phyloP scores from a whole-genome alignment of 2,797 vertebrate genomes.

The Cercopithecus neglectus region DNA sequence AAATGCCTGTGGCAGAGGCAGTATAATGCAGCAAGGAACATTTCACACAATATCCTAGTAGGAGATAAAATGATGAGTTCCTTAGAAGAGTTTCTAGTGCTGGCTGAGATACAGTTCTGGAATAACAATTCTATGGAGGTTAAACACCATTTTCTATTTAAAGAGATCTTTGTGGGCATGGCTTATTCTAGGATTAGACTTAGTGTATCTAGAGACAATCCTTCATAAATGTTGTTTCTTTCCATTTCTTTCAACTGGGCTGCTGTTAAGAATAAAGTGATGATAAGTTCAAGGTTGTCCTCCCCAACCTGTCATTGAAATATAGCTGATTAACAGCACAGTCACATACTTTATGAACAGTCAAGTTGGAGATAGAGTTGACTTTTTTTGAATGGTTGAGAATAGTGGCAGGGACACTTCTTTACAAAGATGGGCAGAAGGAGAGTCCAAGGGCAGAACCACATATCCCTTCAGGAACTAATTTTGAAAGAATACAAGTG shows the following conservation, averaged over 20 bases:
- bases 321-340: neutral
- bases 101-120: neutral
- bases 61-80: neutral
- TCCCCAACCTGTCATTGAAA: neutral
- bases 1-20: neutral
- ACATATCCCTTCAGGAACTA: neutral
- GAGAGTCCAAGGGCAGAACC: neutral
- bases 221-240: neutral
- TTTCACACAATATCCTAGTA: neutral
- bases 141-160: neutral
- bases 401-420: neutral
- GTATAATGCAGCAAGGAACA: neutral
- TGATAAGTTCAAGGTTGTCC: neutral
- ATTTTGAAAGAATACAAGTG: neutral
- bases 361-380: neutral
- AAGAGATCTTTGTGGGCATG: neutral
- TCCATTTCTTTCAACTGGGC: neutral
- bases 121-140: neutral
- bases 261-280: neutral
- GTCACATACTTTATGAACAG: neutral
- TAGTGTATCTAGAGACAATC: neutral
- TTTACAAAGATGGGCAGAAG: neutral
- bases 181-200: neutral
- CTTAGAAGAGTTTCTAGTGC: neutral
- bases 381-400: neutral